Evolutionary conservation across 2,113 vertebrate species (phyloP).

Genomic region (Thomomys bottae): DNA sequence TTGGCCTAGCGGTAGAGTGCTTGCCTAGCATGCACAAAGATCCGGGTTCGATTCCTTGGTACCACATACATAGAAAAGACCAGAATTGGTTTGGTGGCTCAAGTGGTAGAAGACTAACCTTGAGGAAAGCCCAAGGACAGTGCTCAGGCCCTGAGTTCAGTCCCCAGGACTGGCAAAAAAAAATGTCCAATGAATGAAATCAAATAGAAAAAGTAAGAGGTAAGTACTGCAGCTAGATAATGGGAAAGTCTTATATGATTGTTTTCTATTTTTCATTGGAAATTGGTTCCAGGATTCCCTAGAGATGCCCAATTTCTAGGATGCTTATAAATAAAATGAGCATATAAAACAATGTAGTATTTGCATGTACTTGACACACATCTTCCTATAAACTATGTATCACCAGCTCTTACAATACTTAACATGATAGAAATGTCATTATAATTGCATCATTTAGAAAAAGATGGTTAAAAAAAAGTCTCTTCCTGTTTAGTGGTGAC

Average conservation of each 20-base stretch:
- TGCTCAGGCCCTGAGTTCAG: no score
- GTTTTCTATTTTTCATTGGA: not conserved
- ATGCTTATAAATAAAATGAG: not conserved
- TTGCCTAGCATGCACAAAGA: no score
- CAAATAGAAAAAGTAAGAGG: not conserved
- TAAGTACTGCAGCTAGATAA: not conserved
- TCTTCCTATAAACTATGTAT: not conserved
- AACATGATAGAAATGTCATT: no score
- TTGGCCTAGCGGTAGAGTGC: no score
- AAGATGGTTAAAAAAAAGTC: not conserved
- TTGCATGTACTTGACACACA: no score
- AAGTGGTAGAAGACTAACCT: no score
- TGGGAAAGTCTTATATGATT: not conserved
- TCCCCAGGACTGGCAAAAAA: no score
- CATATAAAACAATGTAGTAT: not conserved
- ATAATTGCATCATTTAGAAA: not conserved
- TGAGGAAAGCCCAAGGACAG: no score
- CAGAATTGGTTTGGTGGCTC: no score
- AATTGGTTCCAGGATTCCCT: not conserved
- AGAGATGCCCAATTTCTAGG: not conserved
- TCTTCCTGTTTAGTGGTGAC: not conserved
- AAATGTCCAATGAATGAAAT: not conserved
- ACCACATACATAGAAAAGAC: no score
- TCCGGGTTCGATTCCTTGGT: no score
- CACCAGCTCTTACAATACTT: not conserved